Base-by-base conservation (phyloP, 2,888 invertebrate genomes). In the Molorchus minor region DNA sequence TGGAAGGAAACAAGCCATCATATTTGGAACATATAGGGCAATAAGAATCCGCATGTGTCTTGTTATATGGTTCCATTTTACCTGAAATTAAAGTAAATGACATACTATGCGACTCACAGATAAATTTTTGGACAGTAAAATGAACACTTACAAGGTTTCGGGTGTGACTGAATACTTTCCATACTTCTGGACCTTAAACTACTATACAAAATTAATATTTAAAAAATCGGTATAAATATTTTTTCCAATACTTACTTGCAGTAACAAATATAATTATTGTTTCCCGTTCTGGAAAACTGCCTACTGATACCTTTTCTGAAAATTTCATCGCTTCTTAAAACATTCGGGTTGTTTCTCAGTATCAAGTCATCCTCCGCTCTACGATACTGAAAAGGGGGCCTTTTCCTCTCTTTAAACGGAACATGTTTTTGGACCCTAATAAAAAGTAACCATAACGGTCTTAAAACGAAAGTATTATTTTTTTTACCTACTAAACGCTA, bases 291-390 rank as follows among this genome's bases (percentile, higher is more conserved):
- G 19, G 35, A 45, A 15, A 12, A 21, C 12, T 21, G 20, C 2
- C 25, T n/a, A 7, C 3, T 33, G 3, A n/a, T 10, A 7, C 12
- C 12, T 5, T 33, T 33, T n/a, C 12, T 33, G 33, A 33, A 25
- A 17, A 38, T 30, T 25, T 25, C 30, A 30, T 61, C 55, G 33
- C 58, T 46, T 56, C 62, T 65, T 16, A 65, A 36, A 7, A 70
- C 58, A 47, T 72, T 61, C 0, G 72, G 69, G 52, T 72, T 71
- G 4, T 45, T 67, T 47, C 71, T 56, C 41, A 72, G 57, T 41
- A 70, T 69, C 4, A 70, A 58, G 56, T 71, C 70, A 30, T 75
- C 74, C 15, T 71, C 65, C 1, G 70, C 65, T 65, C 63, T 71
- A 21, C 58, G 52, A 44, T 72, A 74, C 30, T 67, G 68, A 59